A percentile compares a stretch with the other conserved stretches of the same genome.
These are phyloP conservation scores for Papilio protenor DNA, from an alignment of 2,888 invertebrate species.

Conservation along the genomic window DNA sequence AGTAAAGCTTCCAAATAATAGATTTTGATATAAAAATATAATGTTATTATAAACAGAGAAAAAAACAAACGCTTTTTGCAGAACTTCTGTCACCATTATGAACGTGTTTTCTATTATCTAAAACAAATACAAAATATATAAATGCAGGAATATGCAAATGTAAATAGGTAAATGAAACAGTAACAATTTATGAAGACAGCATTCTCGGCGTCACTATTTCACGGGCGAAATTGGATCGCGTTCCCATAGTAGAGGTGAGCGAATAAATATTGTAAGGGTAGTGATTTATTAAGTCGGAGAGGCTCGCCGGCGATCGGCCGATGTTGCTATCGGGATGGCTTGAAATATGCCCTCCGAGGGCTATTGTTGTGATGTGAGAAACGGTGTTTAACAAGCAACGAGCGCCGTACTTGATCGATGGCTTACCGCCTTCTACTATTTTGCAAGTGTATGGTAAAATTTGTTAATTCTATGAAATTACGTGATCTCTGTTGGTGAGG, in stretches of 20 bases:
- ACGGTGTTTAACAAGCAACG: conserved; percentile 82
- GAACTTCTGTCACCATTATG: background rate
- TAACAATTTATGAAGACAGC: conserved; percentile 38
- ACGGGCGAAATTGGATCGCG: conserved; percentile 55
- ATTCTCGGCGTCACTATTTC: conserved; percentile 41
- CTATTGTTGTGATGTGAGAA: conserved; percentile 83
- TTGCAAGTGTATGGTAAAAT: conserved; percentile 73
- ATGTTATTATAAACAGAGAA: background rate
- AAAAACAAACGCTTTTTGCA: background rate
- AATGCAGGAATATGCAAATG: background rate
- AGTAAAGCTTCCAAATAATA: too few species aligned
- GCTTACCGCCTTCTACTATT: conserved; percentile 66
- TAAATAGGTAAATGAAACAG: conserved; percentile 4
- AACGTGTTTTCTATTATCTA: background rate
- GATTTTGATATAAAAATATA: background rate
- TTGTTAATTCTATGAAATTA: conserved; percentile 56
- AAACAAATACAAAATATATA: background rate
- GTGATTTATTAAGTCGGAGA: conserved; percentile 79
- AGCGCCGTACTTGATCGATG: conserved; percentile 72
- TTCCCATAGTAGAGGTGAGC: conserved; percentile 70
- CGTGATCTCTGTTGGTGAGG: conserved; percentile 8
- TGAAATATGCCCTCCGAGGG: conserved; percentile 81
- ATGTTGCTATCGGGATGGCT: conserved; percentile 79
- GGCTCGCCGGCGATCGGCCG: conserved; percentile 73
- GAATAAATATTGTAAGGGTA: conserved; percentile 82